Evolutionary conservation across 2,888 invertebrate genomes (phyloP).

Genomic region (Cantharis lateralis): DNA sequence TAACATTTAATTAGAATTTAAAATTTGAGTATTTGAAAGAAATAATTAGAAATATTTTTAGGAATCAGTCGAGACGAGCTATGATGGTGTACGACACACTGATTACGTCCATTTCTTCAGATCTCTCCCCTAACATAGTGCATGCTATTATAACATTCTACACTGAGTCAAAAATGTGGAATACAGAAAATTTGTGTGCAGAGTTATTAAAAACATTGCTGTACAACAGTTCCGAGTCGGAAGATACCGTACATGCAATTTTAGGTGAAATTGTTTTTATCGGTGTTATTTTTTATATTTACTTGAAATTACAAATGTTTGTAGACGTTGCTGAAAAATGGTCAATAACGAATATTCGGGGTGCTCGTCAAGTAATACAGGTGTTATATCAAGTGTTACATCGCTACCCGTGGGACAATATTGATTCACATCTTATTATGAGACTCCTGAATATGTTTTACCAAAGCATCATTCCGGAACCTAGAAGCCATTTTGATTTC

Average conservation of each 20-base stretch:
- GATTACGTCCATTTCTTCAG: constrained; percentile 37
- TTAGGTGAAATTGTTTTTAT: constrained; percentile 28
- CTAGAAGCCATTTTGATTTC: constrained; percentile 44
- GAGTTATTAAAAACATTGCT: constrained; percentile 47
- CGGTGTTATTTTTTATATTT: no score
- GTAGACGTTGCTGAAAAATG: constrained; percentile 24
- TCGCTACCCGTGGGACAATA: constrained; percentile 56
- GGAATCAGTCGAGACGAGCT: constrained; percentile 36
- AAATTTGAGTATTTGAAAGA: neutral
- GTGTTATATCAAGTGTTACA: constrained; percentile 60
- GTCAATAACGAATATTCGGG: constrained; percentile 45
- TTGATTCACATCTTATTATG: constrained; percentile 53
- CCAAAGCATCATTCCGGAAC: constrained; percentile 49
- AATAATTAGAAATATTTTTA: constrained; percentile 20
- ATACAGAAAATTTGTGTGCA: constrained; percentile 52
- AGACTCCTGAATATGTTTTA: constrained; percentile 58
- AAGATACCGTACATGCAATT: constrained; percentile 38
- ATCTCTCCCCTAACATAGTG: constrained; percentile 47
- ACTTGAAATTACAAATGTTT: neutral
- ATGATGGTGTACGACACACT: constrained; percentile 42
- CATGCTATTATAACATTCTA: constrained; percentile 51
- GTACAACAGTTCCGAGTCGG: constrained; percentile 40
- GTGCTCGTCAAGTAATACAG: constrained; percentile 57
- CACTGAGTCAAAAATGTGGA: constrained; percentile 54
- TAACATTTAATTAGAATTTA: no score